A percentile compares a stretch with the other conserved stretches of the same genome.
phyloP scores from a whole-genome alignment of 2,797 vertebrate species.

The Serranus cabrilla region DNA sequence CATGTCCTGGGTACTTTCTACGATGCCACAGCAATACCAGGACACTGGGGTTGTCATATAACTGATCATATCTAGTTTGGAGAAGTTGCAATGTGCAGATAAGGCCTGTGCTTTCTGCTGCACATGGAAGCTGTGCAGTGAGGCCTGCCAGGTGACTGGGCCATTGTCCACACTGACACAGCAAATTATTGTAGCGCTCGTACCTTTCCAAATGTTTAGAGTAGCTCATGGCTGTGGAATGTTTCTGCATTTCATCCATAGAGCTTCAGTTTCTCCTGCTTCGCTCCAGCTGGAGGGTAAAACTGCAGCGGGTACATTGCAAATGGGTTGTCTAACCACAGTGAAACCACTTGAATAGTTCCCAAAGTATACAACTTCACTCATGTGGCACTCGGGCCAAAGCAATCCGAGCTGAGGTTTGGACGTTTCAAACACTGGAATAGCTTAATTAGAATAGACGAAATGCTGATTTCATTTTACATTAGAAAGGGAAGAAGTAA shows the following conservation, averaged over 20 bases:
- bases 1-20: slow-evolving; percentile 45
- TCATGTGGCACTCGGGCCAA: slow-evolving; percentile 43
- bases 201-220: slow-evolving; percentile 37
- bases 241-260: slow-evolving; percentile 32
- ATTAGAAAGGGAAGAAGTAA: background rate
- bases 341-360: slow-evolving; percentile 55
- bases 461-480: slow-evolving; percentile 45
- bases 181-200: slow-evolving; percentile 29
- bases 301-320: slow-evolving; percentile 29
- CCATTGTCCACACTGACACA: slow-evolving; percentile 42
- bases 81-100: slow-evolving; percentile 35
- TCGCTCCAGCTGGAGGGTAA: slow-evolving; percentile 57
- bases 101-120: slow-evolving; percentile 27
- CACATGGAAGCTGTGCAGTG: slow-evolving; percentile 12
- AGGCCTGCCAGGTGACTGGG: slow-evolving; percentile 20
- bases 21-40: slow-evolving; percentile 62
- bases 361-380: slow-evolving; percentile 59
- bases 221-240: slow-evolving; percentile 30
- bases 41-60: slow-evolving; percentile 51
- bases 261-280: slow-evolving; percentile 25
- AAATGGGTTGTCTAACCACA: slow-evolving; percentile 62
- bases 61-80: slow-evolving; percentile 45
- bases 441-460: slow-evolving; percentile 28
- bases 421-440: slow-evolving; percentile 26
- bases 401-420: slow-evolving; percentile 6